Evolutionary conservation across 2,888 invertebrate genomes (phyloP), one percentile per base, ranked within the genome.

Genomic region (Cotesia congregata): DNA sequence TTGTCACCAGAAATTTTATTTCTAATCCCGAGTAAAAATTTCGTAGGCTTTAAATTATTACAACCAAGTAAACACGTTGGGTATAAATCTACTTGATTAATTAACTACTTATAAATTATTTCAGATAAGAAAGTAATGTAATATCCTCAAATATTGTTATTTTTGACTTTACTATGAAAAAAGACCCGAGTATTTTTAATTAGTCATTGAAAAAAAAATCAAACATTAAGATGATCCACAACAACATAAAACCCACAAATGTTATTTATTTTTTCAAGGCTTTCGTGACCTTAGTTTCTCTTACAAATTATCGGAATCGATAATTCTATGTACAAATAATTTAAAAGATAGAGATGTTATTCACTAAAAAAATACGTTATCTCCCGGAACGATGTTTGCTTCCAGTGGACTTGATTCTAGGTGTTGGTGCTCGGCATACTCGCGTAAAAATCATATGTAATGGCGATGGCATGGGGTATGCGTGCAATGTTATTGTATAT

Each of bases 291-390:
- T 75, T 75, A 64, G 30, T 41, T 64, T 9, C 40, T 68, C 9
- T 68, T 68, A 65, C 60, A 40, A 68, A 69, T 74, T 74, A 74
- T 74, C 74, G 68, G 62, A 39, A 61, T 62, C 68, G 74, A 74
- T 74, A 74, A 74, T 74, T 68, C 68, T 6, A 61, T 74, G 67
- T 40, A 69, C 74, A 74, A 68, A 74, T 74, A 74, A 74, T 74
- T 74, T 69, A 40, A 30, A 50, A 50, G 50, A 50, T 50, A 50
- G 50, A 50, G 50, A 50, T 50, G 50, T 50, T 50, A 50, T 50
- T 50, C 50, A 50, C 50, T 50, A 50, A 50, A 50, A 50, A 50
- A 50, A 50, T 50, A 50, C 12, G 50, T 50, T 50, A 50, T 50
- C 50, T 50, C 7, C 50, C 12, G 4, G 50, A 60, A 69, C 61